Evolutionary conservation across 2,113 vertebrate genomes (phyloP).

Genomic region (Cavia aperea): DNA sequence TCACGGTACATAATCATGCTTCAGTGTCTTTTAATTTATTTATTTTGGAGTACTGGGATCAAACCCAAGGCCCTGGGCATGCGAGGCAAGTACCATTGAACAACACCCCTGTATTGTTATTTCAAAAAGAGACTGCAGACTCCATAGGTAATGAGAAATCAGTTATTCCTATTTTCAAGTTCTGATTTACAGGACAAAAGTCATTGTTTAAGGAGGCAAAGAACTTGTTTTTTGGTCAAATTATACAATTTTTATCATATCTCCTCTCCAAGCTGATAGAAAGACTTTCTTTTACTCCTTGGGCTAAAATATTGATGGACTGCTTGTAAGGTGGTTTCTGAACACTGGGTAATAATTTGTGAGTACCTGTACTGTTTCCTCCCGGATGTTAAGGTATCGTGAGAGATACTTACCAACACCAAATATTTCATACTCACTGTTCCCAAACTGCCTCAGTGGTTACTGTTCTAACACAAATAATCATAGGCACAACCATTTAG

Average conservation of each 20-base stretch:
- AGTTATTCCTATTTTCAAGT: not conserved
- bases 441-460: not conserved
- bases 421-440: not conserved
- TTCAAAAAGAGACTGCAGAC: not conserved
- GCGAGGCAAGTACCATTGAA: not conserved
- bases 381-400: not conserved
- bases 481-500: slow-evolving; percentile 66
- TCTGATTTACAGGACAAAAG: slow-evolving; percentile 7
- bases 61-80: not conserved
- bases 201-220: not conserved
- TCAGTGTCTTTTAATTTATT: not conserved
- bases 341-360: not conserved
- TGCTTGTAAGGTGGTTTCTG: not conserved
- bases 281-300: not conserved
- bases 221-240: not conserved
- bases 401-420: not conserved
- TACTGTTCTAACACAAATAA: slow-evolving; percentile 38
- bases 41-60: not conserved
- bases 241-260: not conserved
- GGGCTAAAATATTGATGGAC: not conserved
- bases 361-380: not conserved
- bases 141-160: not conserved
- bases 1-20: not conserved
- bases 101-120: not conserved
- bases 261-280: not conserved